These are phyloP conservation scores for Drosophila parthenogenetica DNA, from an alignment of 2,888 invertebrate genomes.

Conservation along the genomic window DNA sequence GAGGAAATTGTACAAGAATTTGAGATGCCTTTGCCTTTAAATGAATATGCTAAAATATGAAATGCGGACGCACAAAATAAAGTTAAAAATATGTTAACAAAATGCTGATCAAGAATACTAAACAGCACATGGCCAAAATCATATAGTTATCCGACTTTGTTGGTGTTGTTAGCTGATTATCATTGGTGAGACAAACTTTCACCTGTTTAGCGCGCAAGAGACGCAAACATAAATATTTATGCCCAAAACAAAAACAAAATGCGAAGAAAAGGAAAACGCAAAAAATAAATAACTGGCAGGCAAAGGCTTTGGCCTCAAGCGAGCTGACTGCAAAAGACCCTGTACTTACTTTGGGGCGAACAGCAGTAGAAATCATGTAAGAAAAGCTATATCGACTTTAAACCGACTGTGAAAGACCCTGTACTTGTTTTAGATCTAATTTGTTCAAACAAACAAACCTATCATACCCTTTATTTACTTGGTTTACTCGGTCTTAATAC, in stretches of 20 bases:
- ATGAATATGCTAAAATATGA: constrained; percentile 29
- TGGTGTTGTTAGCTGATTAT: constrained; percentile 39
- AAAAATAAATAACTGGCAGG: constrained; percentile 20
- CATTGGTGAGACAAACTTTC: constrained; percentile 68
- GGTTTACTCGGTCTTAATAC: constrained; percentile 9
- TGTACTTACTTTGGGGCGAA: too few relatives aligned
- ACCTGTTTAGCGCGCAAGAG: constrained; percentile 73
- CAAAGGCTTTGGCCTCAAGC: too few relatives aligned
- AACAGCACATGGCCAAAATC: constrained; percentile 42
- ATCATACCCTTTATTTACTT: too few relatives aligned
- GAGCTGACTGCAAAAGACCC: too few relatives aligned
- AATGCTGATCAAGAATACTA: constrained; percentile 66
- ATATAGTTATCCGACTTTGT: constrained; percentile 8
- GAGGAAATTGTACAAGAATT: constrained; percentile 47
- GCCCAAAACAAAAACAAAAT: constrained; percentile 43
- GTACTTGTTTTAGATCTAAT: too few relatives aligned
- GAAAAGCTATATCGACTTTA: too few relatives aligned
- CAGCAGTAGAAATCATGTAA: too few relatives aligned
- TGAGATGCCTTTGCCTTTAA: constrained; percentile 35
- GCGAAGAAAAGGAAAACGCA: constrained; percentile 40
- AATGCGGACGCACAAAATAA: constrained; percentile 32
- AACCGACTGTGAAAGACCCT: too few relatives aligned
- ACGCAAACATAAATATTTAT: constrained; percentile 76
- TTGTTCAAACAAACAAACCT: too few relatives aligned
- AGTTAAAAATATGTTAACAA: too few relatives aligned